Evolutionary conservation across 2,113 vertebrate species (phyloP).

Genomic region (Dendropsophus ebraccatus): DNA sequence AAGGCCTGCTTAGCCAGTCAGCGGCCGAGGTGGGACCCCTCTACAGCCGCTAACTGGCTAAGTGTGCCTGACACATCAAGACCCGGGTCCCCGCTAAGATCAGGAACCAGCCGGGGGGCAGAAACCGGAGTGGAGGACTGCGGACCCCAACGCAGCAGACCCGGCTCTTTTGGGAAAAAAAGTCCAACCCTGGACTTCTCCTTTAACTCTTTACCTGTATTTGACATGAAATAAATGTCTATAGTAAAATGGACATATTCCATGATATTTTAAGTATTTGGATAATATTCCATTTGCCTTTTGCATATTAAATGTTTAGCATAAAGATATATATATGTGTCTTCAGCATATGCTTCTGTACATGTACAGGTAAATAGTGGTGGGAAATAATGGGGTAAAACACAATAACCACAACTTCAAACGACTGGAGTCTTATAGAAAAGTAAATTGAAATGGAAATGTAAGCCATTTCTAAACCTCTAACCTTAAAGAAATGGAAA

Average conservation of each 20-base stretch:
- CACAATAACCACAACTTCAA: slow-evolving; percentile 3
- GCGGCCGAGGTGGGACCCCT: no score
- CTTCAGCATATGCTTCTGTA: background rate
- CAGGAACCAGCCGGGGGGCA: no score
- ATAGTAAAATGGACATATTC: background rate
- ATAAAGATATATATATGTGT: no score
- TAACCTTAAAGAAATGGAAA: slow-evolving; percentile 1
- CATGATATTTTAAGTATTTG: background rate
- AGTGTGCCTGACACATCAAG: no score
- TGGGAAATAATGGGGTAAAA: background rate
- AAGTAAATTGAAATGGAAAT: slow-evolving; percentile 9
- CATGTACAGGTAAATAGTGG: background rate
- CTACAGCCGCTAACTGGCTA: no score
- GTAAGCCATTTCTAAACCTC: background rate
- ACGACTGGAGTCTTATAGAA: background rate
- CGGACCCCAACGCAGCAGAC: no score
- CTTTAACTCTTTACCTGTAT: no score
- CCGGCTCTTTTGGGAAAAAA: no score
- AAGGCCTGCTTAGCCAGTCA: no score
- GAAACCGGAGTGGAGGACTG: no score
- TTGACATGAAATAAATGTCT: background rate
- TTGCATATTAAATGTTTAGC: background rate
- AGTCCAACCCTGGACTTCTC: no score
- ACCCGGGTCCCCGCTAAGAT: no score
- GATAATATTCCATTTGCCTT: background rate